Evolutionary conservation across 2,888 invertebrate genomes (phyloP).

Genomic region (Prosapia bicincta): DNA sequence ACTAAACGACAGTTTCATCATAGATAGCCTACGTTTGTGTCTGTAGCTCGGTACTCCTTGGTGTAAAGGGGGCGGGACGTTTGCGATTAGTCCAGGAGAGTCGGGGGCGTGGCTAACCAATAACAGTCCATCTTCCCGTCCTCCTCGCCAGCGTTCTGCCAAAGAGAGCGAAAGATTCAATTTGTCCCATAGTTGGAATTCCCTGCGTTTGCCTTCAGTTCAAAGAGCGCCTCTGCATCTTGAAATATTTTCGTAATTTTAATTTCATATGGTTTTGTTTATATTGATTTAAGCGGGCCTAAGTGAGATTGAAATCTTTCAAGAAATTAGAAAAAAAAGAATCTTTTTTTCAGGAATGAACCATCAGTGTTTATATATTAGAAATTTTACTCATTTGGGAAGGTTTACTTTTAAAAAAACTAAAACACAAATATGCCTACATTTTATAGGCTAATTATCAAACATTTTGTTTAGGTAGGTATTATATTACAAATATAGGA

Average conservation of each 20-base stretch:
- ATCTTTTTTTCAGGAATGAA: too few relatives aligned
- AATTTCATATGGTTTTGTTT: background rate
- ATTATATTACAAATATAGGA: too few relatives aligned
- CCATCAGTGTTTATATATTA: too few relatives aligned
- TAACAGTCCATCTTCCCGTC: background rate
- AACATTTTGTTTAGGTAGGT: too few relatives aligned
- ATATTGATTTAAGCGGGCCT: background rate
- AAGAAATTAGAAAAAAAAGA: background rate
- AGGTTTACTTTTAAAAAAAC: too few relatives aligned
- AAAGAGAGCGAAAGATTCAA: background rate
- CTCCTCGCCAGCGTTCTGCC: background rate
- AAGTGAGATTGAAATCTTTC: background rate
- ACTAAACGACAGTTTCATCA: background rate
- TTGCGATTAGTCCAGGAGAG: conserved; percentile 4
- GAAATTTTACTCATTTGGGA: too few relatives aligned
- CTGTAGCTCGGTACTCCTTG: background rate
- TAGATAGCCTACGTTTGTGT: background rate
- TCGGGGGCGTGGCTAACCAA: conserved; percentile 18
- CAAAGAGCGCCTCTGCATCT: background rate
- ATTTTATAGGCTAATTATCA: too few relatives aligned
- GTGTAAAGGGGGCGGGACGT: background rate
- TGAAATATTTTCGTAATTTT: background rate
- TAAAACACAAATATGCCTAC: too few relatives aligned
- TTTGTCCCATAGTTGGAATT: background rate
- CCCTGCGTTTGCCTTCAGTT: background rate